Conservation (phyloP, 2,113 vertebrate species). For the Podocnemis expansa region DNA sequence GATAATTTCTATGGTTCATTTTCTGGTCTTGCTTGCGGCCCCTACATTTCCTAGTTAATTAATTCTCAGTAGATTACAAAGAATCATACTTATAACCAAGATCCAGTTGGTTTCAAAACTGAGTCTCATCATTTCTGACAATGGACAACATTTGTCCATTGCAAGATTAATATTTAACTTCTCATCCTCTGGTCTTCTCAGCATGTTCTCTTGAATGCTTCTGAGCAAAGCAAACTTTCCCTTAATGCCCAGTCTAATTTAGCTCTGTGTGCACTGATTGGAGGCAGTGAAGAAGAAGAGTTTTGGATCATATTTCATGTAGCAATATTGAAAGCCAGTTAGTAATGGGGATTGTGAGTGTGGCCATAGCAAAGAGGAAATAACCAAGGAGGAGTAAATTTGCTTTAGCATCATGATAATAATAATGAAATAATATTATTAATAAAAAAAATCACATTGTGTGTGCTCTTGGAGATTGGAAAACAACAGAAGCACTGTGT, state of each 20-base stretch:
- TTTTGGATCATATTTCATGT: neutral
- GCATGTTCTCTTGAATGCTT: neutral
- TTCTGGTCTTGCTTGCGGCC: neutral
- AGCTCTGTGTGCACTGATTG: neutral
- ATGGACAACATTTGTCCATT: neutral
- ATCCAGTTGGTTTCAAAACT: neutral
- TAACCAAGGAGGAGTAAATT: neutral
- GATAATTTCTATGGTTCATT: no score
- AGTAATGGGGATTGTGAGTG: neutral
- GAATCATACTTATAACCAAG: neutral
- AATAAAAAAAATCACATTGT: neutral
- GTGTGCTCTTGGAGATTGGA: neutral
- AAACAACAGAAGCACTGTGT: neutral
- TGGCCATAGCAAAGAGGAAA: neutral
- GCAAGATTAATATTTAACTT: neutral
- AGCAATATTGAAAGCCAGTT: neutral
- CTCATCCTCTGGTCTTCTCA: neutral
- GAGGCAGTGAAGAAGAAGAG: neutral
- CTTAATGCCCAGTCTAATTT: neutral
- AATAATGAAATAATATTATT: neutral
- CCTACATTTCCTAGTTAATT: neutral
- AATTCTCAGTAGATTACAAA: neutral
- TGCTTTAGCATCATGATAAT: neutral
- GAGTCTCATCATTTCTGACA: neutral
- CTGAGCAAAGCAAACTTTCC: neutral